Evolutionary conservation across 1,140 invertebrate species (phyloP).

Genomic region (Drosophila serrata): DNA sequence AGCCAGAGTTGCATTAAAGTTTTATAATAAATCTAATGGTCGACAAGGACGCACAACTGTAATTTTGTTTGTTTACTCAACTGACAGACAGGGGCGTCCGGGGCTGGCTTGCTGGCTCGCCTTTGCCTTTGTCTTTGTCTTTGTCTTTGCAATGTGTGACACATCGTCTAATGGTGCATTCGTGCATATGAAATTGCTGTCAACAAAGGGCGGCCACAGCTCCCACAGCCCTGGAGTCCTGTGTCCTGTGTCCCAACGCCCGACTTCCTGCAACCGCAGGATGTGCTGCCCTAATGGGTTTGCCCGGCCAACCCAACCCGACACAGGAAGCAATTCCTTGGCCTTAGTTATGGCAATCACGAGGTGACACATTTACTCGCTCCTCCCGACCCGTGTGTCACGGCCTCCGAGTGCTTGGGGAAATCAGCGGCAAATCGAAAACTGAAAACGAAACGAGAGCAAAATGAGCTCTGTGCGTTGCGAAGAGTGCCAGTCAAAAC

Average conservation of each 20-base stretch:
- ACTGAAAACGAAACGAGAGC: constrained; percentile 40
- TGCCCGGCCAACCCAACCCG: constrained; percentile 54
- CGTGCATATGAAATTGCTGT: constrained; percentile 80
- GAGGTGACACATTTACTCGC: constrained; percentile 44
- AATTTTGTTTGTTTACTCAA: constrained; percentile 56
- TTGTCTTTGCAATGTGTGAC: constrained; percentile 56
- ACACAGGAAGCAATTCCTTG: constrained; percentile 29
- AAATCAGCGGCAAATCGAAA: constrained; percentile 75
- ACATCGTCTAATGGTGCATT: constrained; percentile 62
- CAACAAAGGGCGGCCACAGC: constrained; percentile 43
- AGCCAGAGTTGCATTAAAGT: constrained; percentile 49
- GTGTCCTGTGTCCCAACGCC: constrained; percentile 5
- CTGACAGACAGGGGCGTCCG: constrained; percentile 17
- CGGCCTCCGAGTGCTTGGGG: constrained; percentile 67
- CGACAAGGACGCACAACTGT: constrained; percentile 61
- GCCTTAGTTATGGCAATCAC: constrained; percentile 57
- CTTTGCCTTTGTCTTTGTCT: constrained; percentile 43
- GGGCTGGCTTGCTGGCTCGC: constrained; percentile 7
- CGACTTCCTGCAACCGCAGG: constrained; percentile 56
- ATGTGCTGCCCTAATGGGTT: constrained; percentile 76
- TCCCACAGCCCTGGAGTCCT: constrained; percentile 22
- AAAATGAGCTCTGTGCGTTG: constrained; percentile 63
- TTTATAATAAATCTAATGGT: constrained; percentile 59
- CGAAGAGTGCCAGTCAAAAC: constrained; percentile 40
- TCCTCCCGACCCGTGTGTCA: constrained; percentile 3